These are phyloP conservation scores for Pandemis heparana DNA, from an alignment of 2,888 invertebrate species.

Conservation along the genomic window DNA sequence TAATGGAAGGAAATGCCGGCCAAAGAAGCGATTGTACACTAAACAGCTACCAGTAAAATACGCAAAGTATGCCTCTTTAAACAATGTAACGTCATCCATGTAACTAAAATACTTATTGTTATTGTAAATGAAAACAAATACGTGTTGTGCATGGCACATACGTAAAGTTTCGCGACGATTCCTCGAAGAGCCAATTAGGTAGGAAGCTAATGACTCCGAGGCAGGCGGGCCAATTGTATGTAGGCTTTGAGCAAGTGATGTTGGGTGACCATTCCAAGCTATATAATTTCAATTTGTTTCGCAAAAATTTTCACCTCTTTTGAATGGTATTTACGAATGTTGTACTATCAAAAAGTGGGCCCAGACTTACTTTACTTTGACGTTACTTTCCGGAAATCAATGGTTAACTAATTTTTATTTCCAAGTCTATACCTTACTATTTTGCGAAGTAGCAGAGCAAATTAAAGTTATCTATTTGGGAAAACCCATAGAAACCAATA, in stretches of 20 bases:
- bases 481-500: too few relatives aligned
- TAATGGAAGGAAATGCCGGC: not conserved
- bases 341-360: too few relatives aligned
- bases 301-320: too few relatives aligned
- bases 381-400: too few relatives aligned
- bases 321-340: too few relatives aligned
- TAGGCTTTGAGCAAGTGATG: constrained; percentile 17
- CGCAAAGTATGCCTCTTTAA: not conserved
- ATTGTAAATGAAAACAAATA: not conserved
- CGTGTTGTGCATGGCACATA: not conserved
- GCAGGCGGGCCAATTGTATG: constrained; percentile 25
- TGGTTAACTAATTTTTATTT: too few relatives aligned
- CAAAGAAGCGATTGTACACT: not conserved
- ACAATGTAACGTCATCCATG: not conserved
- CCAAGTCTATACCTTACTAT: too few relatives aligned
- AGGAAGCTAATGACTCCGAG: constrained; percentile 15
- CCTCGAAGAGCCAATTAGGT: constrained; percentile 20
- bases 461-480: too few relatives aligned
- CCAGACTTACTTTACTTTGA: too few relatives aligned
- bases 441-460: too few relatives aligned
- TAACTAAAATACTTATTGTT: not conserved
- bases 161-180: constrained; percentile 8
- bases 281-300: not conserved
- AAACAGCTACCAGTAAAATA: not conserved
- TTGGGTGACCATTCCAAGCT: not conserved